Evolutionary conservation across 2,888 invertebrate genomes (phyloP).

Genomic region (Dicyrtomina minuta): DNA sequence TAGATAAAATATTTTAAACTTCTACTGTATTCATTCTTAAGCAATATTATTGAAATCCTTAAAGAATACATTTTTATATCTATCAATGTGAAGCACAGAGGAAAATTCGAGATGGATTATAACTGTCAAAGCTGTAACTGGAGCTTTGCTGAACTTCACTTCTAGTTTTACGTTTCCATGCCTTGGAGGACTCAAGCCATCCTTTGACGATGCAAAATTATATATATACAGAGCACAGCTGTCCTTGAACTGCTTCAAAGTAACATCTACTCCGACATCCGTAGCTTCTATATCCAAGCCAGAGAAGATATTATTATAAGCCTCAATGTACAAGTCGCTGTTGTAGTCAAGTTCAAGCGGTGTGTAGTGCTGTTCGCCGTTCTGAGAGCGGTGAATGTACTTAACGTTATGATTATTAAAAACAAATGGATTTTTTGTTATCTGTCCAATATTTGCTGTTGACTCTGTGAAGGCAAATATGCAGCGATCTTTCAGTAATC

Average conservation of each 20-base stretch:
- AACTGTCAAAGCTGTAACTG: conserved; percentile 30
- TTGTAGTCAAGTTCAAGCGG: conserved; percentile 6
- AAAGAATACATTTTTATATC: conserved; percentile 30
- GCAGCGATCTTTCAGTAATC: conserved; percentile 34
- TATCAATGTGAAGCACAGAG: conserved; percentile 34
- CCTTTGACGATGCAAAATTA: conserved; percentile 1
- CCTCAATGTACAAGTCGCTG: not conserved
- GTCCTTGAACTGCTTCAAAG: not conserved
- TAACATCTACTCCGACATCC: conserved; percentile 21
- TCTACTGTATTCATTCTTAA: conserved; percentile 27
- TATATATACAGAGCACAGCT: conserved; percentile 6
- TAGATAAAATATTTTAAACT: conserved; percentile 7
- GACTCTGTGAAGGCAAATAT: conserved; percentile 29
- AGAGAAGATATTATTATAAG: conserved; percentile 5
- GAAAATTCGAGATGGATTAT: conserved; percentile 37
- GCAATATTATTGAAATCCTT: conserved; percentile 28
- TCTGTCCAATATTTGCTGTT: conserved; percentile 10
- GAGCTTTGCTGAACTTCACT: conserved; percentile 31
- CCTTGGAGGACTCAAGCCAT: not conserved
- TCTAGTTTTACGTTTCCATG: conserved; percentile 18
- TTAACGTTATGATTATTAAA: too few relatives aligned
- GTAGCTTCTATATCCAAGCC: not conserved
- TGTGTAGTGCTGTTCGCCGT: not conserved
- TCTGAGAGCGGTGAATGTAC: not conserved
- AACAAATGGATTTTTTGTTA: conserved; percentile 1